phyloP scores from a whole-genome alignment of 2,888 invertebrate genomes.

The Oeneis ivallda region DNA sequence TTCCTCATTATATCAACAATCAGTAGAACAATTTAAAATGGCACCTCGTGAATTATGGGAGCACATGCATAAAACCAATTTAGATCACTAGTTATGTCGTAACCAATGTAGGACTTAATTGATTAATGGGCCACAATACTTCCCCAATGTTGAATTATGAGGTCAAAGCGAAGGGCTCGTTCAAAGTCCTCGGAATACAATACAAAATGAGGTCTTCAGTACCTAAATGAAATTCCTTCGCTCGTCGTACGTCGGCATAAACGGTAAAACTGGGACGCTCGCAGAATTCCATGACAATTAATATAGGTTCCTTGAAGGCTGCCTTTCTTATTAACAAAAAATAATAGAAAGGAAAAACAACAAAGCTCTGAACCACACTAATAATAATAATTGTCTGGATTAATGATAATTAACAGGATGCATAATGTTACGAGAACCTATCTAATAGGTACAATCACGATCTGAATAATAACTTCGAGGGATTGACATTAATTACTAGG shows the following conservation, averaged over 20 bases:
- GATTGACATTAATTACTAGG: slow-evolving; percentile 1
- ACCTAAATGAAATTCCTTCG: slow-evolving; percentile 56
- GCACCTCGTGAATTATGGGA: not conserved
- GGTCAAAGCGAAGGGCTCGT: slow-evolving; percentile 39
- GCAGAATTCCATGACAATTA: slow-evolving; percentile 14
- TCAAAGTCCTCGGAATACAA: slow-evolving; percentile 44
- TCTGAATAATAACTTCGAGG: slow-evolving; percentile 2
- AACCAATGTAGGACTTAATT: slow-evolving; percentile 7
- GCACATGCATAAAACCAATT: slow-evolving; percentile 6
- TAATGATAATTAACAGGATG: slow-evolving; percentile 1
- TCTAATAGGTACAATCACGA: slow-evolving; percentile 15
- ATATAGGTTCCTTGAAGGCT: slow-evolving; percentile 3
- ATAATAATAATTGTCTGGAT: not conserved
- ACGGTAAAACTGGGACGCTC: slow-evolving; percentile 13
- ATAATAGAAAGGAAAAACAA: not conserved
- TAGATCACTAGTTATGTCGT: slow-evolving; percentile 11
- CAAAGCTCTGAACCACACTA: not conserved
- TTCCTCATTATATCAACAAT: not conserved
- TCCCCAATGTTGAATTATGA: slow-evolving; percentile 24
- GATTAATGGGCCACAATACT: slow-evolving; percentile 17
- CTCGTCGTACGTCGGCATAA: slow-evolving; percentile 33
- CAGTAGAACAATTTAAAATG: not conserved
- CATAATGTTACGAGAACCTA: not conserved
- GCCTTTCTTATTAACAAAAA: slow-evolving; percentile 1
- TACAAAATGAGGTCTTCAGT: slow-evolving; percentile 45